Base-by-base conservation (phyloP, 2,888 invertebrate genomes). In the Macrosiphum euphorbiae region DNA sequence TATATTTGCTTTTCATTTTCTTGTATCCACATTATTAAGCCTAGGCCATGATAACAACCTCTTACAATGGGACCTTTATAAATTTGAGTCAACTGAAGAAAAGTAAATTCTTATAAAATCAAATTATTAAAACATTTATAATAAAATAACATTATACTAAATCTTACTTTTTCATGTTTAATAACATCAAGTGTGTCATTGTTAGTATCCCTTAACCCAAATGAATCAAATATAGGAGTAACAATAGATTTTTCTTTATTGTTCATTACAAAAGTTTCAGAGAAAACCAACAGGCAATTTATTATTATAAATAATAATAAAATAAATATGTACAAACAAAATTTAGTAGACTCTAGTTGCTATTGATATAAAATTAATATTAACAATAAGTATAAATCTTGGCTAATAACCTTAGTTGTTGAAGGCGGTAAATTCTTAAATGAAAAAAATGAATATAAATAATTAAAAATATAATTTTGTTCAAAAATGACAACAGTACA, bases 1-100 rank as follows among this genome's bases (percentile, higher is more conserved):
- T 96, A 96, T 0, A 96, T 96, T 86, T 90, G 86, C 44, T 86
- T 84, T 94, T 90, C 24, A 50, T 86, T 61, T 50, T 50, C 58
- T 86, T 93, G 41, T 86, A 85, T 47, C 93, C 93, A 93, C 50
- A 85, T 93, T 28, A 93, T 85, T 85, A 93, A 41, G 3, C 93
- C 89, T 11, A 11, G 24, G 26, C 93, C 93, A 58, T 93, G 89
- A 47, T 89, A 93, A 55, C 78, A 89, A 85, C 93, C 93, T 16
- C 52, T 93, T 85, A 90, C 85, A 55, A 93, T 47, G 3, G 88
- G 55, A 8, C 93, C 93, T 50, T 93, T 90, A 47, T 93, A 93
- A 85, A 90, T 93, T 90, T 93, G 93, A 58, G 78, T 93, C 35
- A 93, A 28, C 93, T 93, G 13, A 58, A 93, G 58, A 91, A 86